Percentiles rank a stretch among this genome's conserved stretches.
phyloP scores from a whole-genome alignment of 2,113 vertebrate genomes.

The Danio rerio region DNA sequence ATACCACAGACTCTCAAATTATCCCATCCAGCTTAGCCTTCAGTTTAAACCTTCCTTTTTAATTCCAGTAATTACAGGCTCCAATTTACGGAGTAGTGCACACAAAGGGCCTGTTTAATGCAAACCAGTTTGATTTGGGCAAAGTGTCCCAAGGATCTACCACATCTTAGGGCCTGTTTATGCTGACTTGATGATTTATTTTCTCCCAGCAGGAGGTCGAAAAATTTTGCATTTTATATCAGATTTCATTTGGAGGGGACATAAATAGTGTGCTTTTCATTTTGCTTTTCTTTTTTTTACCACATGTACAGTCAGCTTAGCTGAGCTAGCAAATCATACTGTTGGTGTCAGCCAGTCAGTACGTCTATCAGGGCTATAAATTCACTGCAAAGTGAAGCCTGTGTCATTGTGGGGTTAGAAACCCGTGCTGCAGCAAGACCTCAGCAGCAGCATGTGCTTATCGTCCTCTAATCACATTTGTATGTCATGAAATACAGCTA shows the following conservation, averaged over 20 bases:
- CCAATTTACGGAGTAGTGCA: constrained; percentile 82
- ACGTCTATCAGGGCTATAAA: constrained; percentile 69
- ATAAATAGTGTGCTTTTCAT: constrained; percentile 64
- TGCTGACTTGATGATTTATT: constrained; percentile 83
- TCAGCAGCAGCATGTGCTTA: constrained; percentile 66
- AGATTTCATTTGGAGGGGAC: constrained; percentile 70
- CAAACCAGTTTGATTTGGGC: constrained; percentile 85
- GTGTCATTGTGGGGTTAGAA: constrained; percentile 62
- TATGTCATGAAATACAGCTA: constrained; percentile 62
- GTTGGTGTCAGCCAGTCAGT: constrained; percentile 67
- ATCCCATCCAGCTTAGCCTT: constrained; percentile 84
- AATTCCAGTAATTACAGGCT: constrained; percentile 87
- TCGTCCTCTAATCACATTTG: constrained; percentile 69
- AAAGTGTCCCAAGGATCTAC: constrained; percentile 80
- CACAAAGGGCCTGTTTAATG: constrained; percentile 85
- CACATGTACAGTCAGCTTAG: constrained; percentile 57
- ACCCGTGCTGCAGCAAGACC: constrained; percentile 56
- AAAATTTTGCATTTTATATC: constrained; percentile 72
- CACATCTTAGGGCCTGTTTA: constrained; percentile 80
- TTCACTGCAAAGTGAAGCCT: constrained; percentile 61
- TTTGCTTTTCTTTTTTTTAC: constrained; percentile 42
- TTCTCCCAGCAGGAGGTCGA: constrained; percentile 69
- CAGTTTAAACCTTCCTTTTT: constrained; percentile 87
- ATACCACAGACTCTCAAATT: constrained; percentile 89
- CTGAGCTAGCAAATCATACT: constrained; percentile 61